Evolutionary conservation across 2,888 invertebrate genomes (phyloP), one percentile per base, ranked within the genome.

Genomic region (Steromphala cineraria): DNA sequence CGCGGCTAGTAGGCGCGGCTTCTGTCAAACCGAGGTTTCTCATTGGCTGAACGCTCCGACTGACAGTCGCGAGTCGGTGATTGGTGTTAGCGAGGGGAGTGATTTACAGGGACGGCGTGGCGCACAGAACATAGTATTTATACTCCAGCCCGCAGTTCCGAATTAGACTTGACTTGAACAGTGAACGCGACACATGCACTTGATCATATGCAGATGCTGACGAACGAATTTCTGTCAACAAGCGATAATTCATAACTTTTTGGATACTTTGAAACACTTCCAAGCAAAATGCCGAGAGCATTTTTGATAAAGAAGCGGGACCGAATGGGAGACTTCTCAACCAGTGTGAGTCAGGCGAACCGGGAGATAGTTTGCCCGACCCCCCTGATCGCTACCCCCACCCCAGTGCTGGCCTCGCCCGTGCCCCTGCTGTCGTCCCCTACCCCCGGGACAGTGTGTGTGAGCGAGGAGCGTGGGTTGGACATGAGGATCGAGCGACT

Each of bases 251-350:
- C 28, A 19, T 28, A 62, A 21, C 24, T 24, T 21, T 62, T 62
- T 28, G 62, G 62, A 62, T 62, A 62, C 62, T 21, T 24, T 62
- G 62, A 13, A 24, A 62, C 24, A 46, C 15, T 19, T 46, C 55
- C 53, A 46, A 31, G 40, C 28, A 75, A 31, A 15, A 83, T 83
- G 83, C 83, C 81, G 36, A 79, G 81, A 28, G 78, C 83, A 21
- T 83, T 81, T 52, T 53, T 81, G 17, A 81, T 83, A 8, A 83
- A 81, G 80, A 81, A 80, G 53, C 79, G 79, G 19, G 79, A 79
- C 7, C 36, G 71, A 52, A 2, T 36, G 15, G 56, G 31, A 17
- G 55, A 52, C 55, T 19, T 52, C n/a, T 24, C 67, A 28, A 15
- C 3, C 75, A 62, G 75, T 40, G 46, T 46, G 46, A 46, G 46